Percentiles rank a stretch among this genome's conserved stretches.
Conservation (phyloP, 35 echinoderm and acorn worm species). For the Anneissia japonica region DNA sequence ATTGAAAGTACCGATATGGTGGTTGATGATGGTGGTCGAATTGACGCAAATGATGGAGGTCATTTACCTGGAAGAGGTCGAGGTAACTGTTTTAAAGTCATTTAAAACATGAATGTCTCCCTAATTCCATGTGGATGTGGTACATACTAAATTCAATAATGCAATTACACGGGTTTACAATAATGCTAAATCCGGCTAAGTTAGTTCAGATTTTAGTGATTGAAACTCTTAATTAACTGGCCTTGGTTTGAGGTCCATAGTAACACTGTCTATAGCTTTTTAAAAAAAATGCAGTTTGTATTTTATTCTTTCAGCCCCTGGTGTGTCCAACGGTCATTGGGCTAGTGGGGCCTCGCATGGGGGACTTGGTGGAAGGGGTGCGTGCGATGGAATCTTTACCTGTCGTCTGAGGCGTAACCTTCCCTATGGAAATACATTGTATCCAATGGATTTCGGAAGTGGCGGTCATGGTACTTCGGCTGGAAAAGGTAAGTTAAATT, state of each 20-base stretch:
- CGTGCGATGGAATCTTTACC: constrained; percentile 45
- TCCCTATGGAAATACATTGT: constrained; percentile 63
- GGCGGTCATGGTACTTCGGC: constrained; percentile 48
- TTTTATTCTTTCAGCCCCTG: constrained; percentile 47
- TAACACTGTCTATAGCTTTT: too few relatives aligned
- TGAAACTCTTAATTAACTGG: too few relatives aligned
- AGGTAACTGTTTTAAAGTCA: constrained; percentile 38
- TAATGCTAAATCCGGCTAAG: too few relatives aligned
- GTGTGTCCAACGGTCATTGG: constrained; percentile 46
- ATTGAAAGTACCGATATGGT: constrained; percentile 51
- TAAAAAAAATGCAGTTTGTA: neutral
- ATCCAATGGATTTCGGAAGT: constrained; percentile 68
- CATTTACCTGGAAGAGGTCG: constrained; percentile 47
- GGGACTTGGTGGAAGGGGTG: constrained; percentile 70
- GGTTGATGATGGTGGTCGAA: constrained; percentile 81
- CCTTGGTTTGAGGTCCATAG: too few relatives aligned
- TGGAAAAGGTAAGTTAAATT: constrained; percentile 43
- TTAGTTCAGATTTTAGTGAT: too few relatives aligned
- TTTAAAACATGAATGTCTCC: neutral
- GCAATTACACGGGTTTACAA: neutral
- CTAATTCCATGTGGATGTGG: neutral
- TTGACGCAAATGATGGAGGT: constrained; percentile 75
- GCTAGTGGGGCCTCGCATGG: constrained; percentile 77
- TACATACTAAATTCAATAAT: neutral
- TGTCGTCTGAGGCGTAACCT: constrained; percentile 53